Percentiles rank a stretch among this genome's conserved stretches.
Conservation (phyloP, 1,140 invertebrate species). For the Drosophila grimshawi region DNA sequence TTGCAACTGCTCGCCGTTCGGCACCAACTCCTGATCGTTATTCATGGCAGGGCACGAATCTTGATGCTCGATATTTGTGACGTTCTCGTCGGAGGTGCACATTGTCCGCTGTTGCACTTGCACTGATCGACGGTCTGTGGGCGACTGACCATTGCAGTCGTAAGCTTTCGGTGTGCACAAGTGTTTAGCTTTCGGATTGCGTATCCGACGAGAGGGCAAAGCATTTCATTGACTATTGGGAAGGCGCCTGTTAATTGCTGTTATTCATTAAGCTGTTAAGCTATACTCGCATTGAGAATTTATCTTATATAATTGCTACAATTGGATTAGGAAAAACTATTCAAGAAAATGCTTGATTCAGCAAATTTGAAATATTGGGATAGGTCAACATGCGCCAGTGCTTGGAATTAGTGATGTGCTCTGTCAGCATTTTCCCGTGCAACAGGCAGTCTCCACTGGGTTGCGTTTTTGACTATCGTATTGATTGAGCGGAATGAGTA, state of each 20-base stretch:
- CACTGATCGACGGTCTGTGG: constrained; percentile 29
- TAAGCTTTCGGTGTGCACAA: constrained; percentile 33
- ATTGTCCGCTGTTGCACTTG: constrained; percentile 46
- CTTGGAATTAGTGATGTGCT: constrained; percentile 18
- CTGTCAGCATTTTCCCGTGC: neutral
- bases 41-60: neutral
- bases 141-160: constrained; percentile 45
- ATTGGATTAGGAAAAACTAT: constrained; percentile 22
- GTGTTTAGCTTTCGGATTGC: constrained; percentile 38
- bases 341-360: constrained; percentile 32
- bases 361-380: constrained; percentile 36
- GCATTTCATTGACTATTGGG: constrained; percentile 34
- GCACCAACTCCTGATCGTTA: constrained; percentile 10
- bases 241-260: constrained; percentile 37
- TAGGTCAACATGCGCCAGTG: constrained; percentile 23
- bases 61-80: constrained; percentile 19
- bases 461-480: neutral
- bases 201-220: constrained; percentile 8
- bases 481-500: neutral
- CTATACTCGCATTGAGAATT: constrained; percentile 1
- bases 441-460: neutral
- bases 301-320: constrained; percentile 20
- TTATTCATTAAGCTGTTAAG: constrained; percentile 47
- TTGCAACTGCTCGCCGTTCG: constrained; percentile 43
- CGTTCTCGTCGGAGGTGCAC: constrained; percentile 41